Evolutionary conservation across 1,140 invertebrate genomes (phyloP).

Genomic region (Drosophila sp.): DNA sequence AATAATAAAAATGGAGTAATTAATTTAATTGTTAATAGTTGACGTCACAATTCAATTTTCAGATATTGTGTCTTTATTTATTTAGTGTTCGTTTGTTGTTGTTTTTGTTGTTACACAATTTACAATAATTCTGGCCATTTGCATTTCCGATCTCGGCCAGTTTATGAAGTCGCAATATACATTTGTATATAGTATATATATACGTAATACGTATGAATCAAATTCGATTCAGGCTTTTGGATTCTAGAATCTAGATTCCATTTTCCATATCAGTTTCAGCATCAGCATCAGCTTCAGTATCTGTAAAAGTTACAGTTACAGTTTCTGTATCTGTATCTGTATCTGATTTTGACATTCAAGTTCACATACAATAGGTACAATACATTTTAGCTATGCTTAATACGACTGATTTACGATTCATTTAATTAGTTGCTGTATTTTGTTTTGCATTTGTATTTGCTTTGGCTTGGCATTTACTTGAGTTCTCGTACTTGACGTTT

Average conservation of each 20-base stretch:
- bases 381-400: constrained; percentile 37
- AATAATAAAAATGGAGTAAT: neutral
- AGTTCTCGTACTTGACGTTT: constrained; percentile 22
- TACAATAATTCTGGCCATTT: constrained; percentile 63
- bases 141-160: constrained; percentile 38
- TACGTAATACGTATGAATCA: constrained; percentile 9
- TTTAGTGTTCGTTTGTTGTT: constrained; percentile 5
- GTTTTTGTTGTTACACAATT: constrained; percentile 59
- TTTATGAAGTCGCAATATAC: constrained; percentile 26
- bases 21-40: constrained; percentile 44
- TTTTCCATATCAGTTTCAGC: neutral
- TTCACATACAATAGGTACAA: constrained; percentile 30
- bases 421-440: constrained; percentile 11
- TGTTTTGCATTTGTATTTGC: constrained; percentile 18
- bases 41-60: constrained; percentile 54
- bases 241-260: constrained; percentile 10
- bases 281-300: neutral
- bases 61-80: constrained; percentile 57
- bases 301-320: too few relatives aligned
- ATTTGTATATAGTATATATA: too few relatives aligned
- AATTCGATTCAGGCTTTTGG: constrained; percentile 1
- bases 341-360: constrained; percentile 8
- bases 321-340: neutral
- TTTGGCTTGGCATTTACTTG: constrained; percentile 20
- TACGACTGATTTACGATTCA: constrained; percentile 39